These are phyloP conservation scores for Toxotes chatareus DNA, from an alignment of 2,113 vertebrate genomes.

Conservation along the genomic window DNA sequence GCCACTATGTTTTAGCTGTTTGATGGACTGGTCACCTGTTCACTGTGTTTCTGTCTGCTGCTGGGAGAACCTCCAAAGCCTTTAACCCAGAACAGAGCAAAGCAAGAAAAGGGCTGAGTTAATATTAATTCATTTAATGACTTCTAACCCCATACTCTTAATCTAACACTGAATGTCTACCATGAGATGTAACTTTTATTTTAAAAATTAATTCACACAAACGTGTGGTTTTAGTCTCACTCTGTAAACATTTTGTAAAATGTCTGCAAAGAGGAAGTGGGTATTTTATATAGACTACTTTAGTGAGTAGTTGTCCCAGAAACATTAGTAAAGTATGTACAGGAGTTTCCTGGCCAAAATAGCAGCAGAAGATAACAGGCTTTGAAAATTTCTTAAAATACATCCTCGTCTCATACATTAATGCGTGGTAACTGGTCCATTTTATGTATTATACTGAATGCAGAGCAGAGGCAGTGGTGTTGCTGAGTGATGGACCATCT, in stretches of 20 bases:
- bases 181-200: not conserved
- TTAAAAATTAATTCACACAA: not conserved
- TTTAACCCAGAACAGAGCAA: not conserved
- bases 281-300: not conserved
- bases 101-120: not conserved
- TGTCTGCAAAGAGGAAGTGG: not conserved
- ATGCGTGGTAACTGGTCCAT: not conserved
- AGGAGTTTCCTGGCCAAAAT: not conserved
- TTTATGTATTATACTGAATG: slow-evolving; percentile 25
- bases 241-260: not conserved
- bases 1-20: not conserved
- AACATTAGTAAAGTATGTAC: not conserved
- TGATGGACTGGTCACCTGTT: not conserved
- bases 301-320: too few relatives aligned
- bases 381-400: not conserved
- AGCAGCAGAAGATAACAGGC: not conserved
- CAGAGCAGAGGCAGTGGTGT: slow-evolving; percentile 40
- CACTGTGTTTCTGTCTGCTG: not conserved
- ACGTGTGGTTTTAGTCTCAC: not conserved
- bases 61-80: not conserved
- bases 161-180: not conserved
- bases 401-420: not conserved
- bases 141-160: not conserved
- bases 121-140: not conserved
- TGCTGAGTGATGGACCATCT: slow-evolving; percentile 61